These are phyloP conservation scores for Drosophila algonquin DNA, from an alignment of 2,888 invertebrate species.

Conservation along the genomic window DNA sequence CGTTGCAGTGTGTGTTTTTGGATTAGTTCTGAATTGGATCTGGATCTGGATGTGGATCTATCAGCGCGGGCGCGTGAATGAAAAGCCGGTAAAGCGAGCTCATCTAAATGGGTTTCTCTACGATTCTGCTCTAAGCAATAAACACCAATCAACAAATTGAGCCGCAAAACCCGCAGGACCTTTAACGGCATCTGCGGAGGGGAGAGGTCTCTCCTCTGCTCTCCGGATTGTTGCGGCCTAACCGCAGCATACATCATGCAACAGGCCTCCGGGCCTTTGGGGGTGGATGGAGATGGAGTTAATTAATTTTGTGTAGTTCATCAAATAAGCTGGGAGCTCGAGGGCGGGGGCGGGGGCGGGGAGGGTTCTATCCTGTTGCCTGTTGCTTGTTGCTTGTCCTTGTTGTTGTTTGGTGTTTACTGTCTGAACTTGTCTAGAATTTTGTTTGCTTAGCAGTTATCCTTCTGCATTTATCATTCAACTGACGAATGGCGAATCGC, in stretches of 20 bases:
- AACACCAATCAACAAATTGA: slow-evolving; percentile 32
- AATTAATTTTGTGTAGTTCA: slow-evolving; percentile 48
- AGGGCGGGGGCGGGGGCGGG: too few relatives aligned
- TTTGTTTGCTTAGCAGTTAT: slow-evolving; percentile 22
- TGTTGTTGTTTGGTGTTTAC: slow-evolving; percentile 25
- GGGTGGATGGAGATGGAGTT: slow-evolving; percentile 22
- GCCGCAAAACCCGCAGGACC: slow-evolving; percentile 58
- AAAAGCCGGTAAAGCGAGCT: slow-evolving; percentile 12
- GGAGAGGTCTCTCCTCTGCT: not conserved
- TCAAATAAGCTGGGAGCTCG: slow-evolving; percentile 25
- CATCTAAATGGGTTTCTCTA: slow-evolving; percentile 7
- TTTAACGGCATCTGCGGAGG: slow-evolving; percentile 25
- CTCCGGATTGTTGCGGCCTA: slow-evolving; percentile 68
- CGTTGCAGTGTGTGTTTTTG: not conserved
- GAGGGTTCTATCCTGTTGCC: not conserved
- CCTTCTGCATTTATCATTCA: slow-evolving; percentile 12
- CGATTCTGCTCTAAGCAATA: slow-evolving; percentile 17
- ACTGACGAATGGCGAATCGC: not conserved
- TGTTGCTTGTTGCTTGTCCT: slow-evolving; percentile 25
- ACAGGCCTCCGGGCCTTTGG: slow-evolving; percentile 19
- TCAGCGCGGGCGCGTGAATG: slow-evolving; percentile 19
- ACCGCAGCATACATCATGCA: slow-evolving; percentile 68
- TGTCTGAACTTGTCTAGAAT: slow-evolving; percentile 17
- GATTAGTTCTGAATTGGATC: not conserved
- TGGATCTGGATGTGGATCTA: slow-evolving; percentile 26